Conservation (phyloP, 2,888 invertebrate species). For the Eustalomyia histrio region DNA sequence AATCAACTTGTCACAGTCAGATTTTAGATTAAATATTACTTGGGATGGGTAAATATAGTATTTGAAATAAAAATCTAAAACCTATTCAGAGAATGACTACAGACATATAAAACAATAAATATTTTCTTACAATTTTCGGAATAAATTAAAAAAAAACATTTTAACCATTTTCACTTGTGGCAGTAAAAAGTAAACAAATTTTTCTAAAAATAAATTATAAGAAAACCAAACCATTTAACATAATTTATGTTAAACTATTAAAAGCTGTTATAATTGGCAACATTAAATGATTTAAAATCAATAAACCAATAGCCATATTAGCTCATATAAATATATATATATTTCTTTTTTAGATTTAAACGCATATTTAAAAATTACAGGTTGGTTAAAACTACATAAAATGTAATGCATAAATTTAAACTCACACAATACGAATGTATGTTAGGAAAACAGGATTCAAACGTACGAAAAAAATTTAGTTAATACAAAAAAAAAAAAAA, state of each 20-base stretch:
- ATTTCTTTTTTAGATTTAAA: slow-evolving; percentile 41
- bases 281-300: slow-evolving; percentile 78
- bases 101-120: too few relatives aligned
- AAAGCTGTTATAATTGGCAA: slow-evolving; percentile 78
- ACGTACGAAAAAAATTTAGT: neutral
- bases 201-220: too few relatives aligned
- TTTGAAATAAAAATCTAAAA: too few relatives aligned
- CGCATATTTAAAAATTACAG: slow-evolving; percentile 55
- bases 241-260: slow-evolving; percentile 78
- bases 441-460: slow-evolving; percentile 40
- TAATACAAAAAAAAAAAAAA: slow-evolving; percentile 14
- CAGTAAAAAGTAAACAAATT: too few relatives aligned
- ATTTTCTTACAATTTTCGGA: too few relatives aligned
- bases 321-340: slow-evolving; percentile 31
- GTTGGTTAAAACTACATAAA: slow-evolving; percentile 38
- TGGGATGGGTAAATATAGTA: too few relatives aligned
- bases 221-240: slow-evolving; percentile 9
- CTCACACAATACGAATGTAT: slow-evolving; percentile 24
- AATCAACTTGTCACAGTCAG: slow-evolving; percentile 45
- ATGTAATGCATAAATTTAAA: slow-evolving; percentile 27
- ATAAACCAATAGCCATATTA: slow-evolving; percentile 60
- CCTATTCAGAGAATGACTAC: too few relatives aligned
- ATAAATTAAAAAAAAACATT: too few relatives aligned
- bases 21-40: neutral
- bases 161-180: too few relatives aligned